These are phyloP conservation scores for Daphoenositta chrysoptera DNA, from an alignment of 2,113 vertebrate genomes.

Conservation along the genomic window DNA sequence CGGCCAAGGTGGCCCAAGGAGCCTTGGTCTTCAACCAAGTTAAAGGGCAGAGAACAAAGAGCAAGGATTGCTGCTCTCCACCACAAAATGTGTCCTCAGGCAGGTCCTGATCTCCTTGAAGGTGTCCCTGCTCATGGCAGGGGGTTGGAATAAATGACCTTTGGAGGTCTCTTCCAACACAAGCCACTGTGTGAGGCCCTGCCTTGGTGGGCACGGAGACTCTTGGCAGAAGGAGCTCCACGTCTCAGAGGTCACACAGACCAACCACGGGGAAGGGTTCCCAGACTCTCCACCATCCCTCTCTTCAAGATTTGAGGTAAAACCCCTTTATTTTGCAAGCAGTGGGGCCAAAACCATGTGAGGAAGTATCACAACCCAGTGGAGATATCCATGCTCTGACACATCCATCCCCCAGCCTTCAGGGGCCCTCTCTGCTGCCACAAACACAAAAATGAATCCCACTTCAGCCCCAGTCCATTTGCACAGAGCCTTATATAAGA, in stretches of 20 bases:
- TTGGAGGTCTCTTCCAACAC: neutral
- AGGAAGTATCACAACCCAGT: accelerated
- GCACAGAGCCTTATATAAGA: neutral
- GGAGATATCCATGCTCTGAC: neutral
- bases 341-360: neutral
- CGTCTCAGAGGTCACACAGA: neutral
- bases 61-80: neutral
- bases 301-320: neutral
- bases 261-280: neutral
- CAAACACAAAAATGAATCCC: neutral
- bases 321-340: neutral
- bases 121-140: neutral
- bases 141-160: neutral
- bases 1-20: neutral
- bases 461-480: neutral
- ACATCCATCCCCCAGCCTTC: too few species aligned
- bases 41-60: neutral
- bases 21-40: neutral
- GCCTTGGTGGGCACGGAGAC: too few species aligned
- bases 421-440: neutral
- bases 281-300: too few species aligned
- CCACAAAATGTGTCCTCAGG: accelerated
- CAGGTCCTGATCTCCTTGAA: accelerated
- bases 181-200: neutral
- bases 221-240: neutral